Percentiles rank a stretch among this genome's conserved stretches.
Conservation (phyloP, 1,140 invertebrate species). For the Micrasema longulum region DNA sequence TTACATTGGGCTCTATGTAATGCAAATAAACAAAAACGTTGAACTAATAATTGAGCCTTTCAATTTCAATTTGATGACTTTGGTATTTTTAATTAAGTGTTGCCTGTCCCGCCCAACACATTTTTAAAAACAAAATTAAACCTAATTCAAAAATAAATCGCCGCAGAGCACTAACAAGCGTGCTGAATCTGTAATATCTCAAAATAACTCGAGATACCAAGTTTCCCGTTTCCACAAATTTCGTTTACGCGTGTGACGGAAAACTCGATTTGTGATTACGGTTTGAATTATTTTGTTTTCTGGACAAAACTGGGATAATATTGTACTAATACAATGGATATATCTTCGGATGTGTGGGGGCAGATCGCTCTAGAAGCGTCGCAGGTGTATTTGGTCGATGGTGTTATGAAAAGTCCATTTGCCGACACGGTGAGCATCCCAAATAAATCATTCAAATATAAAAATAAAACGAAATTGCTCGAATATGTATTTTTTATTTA, state of each 20-base stretch:
- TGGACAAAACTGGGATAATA: neutral
- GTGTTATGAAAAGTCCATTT: conserved; percentile 80
- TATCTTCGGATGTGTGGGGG: conserved; percentile 80
- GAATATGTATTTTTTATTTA: too few species aligned
- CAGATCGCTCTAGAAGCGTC: conserved; percentile 85
- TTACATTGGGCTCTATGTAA: too few species aligned
- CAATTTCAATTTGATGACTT: too few species aligned
- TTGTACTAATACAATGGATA: conserved; percentile 66
- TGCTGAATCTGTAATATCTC: conserved; percentile 24
- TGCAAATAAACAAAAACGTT: too few species aligned
- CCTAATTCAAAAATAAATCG: too few species aligned
- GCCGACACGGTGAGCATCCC: conserved; percentile 80
- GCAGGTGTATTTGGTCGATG: conserved; percentile 85
- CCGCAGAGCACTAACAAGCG: neutral
- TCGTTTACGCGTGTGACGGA: conserved; percentile 36
- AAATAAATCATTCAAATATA: too few species aligned
- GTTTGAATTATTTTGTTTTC: conserved; percentile 9
- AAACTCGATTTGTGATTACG: conserved; percentile 32
- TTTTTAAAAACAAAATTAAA: too few species aligned
- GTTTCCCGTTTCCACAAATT: conserved; percentile 49
- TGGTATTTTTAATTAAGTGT: too few species aligned
- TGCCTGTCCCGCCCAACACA: too few species aligned
- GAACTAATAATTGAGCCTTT: too few species aligned
- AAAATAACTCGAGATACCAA: conserved; percentile 49
- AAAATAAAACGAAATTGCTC: too few species aligned